These are phyloP conservation scores for Sciurus carolinensis DNA, from an alignment of 2,797 vertebrate species.

Conservation along the genomic window DNA sequence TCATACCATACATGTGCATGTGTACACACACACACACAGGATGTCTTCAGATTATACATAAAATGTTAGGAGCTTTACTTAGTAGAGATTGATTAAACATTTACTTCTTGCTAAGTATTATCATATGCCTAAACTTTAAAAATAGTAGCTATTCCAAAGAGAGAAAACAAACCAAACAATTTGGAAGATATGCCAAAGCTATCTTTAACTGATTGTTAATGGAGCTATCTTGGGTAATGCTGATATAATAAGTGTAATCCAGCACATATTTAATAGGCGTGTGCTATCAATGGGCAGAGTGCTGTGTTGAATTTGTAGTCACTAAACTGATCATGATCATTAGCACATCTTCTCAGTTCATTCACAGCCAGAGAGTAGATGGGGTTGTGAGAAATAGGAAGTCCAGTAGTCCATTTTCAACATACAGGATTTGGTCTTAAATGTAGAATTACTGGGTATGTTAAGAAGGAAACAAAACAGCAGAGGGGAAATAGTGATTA, in stretches of 20 bases:
- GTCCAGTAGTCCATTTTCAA: too few species aligned
- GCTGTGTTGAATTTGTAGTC: background rate
- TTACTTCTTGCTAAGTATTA: constrained; percentile 51
- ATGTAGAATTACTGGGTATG: too few species aligned
- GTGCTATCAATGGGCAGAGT: background rate
- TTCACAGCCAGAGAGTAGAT: background rate
- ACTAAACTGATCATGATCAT: background rate
- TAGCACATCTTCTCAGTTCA: background rate
- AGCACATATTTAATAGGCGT: background rate
- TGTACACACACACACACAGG: background rate
- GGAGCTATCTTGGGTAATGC: background rate
- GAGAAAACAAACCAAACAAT: constrained; percentile 17
- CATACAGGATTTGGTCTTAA: too few species aligned
- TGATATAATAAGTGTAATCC: background rate
- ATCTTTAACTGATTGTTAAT: background rate
- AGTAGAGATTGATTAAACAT: constrained; percentile 43
- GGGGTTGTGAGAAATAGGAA: too few species aligned
- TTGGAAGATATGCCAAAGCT: background rate
- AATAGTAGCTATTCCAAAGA: constrained; percentile 27
- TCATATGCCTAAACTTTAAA: constrained; percentile 35
- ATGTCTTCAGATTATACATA: constrained; percentile 13
- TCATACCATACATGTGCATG: too few species aligned
- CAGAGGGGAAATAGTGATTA: too few species aligned
- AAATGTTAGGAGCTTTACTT: constrained; percentile 60
- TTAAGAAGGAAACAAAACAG: too few species aligned